Conservation (phyloP, 2,113 vertebrate genomes). For the Gallinago jamesoni region DNA sequence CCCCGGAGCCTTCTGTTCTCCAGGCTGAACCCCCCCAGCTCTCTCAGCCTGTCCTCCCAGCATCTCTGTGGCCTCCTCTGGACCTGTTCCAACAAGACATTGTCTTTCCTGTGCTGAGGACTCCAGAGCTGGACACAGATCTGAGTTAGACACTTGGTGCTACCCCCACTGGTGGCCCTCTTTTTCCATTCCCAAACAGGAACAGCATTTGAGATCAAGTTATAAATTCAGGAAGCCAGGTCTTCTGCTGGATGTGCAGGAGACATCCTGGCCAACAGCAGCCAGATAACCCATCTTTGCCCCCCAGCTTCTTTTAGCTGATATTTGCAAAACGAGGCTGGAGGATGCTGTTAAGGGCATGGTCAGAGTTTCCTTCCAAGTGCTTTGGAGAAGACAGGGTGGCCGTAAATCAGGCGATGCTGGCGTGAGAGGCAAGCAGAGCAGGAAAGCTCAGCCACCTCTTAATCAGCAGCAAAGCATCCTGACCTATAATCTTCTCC, state of each 20-base stretch:
- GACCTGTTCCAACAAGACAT: too few species aligned
- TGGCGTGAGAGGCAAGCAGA: accelerated
- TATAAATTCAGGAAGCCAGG: not conserved
- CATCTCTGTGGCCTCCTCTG: too few species aligned
- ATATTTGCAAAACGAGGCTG: not conserved
- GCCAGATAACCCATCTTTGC: not conserved
- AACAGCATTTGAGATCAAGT: not conserved
- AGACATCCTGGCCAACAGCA: not conserved
- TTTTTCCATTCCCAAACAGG: not conserved
- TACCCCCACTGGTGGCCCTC: not conserved
- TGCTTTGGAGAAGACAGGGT: not conserved
- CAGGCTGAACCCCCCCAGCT: too few species aligned
- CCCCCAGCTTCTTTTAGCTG: not conserved
- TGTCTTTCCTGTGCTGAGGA: too few species aligned
- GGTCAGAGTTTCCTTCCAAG: not conserved
- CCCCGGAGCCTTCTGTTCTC: too few species aligned
- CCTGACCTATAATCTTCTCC: not conserved
- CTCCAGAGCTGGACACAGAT: too few species aligned
- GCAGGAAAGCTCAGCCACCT: not conserved
- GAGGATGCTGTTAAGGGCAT: not conserved
- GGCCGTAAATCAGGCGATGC: not conserved
- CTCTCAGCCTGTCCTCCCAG: too few species aligned
- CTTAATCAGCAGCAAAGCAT: not conserved
- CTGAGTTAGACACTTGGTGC: not conserved
- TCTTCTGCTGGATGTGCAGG: not conserved